Conservation (phyloP, 2,113 vertebrate species). For the Antechinus flavipes region DNA sequence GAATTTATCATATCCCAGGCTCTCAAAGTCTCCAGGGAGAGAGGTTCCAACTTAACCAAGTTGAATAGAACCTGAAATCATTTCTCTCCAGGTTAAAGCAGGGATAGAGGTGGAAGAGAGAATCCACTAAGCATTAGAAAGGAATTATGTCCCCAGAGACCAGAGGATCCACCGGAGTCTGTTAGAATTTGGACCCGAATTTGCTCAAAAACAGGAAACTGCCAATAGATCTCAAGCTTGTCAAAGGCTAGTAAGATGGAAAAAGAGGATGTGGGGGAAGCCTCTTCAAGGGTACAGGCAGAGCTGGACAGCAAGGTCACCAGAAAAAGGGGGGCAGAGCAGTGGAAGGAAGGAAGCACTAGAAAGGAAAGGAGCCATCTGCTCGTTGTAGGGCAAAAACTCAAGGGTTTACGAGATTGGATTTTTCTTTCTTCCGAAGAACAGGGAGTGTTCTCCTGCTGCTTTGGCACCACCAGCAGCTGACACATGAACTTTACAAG, state of each 20-base stretch:
- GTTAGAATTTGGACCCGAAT: background rate
- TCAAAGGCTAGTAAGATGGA: background rate
- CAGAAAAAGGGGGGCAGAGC: background rate
- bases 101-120: background rate
- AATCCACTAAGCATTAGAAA: background rate
- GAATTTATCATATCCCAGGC: background rate
- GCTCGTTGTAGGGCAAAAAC: background rate
- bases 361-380: background rate
- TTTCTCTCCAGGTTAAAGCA: background rate
- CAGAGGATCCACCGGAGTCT: background rate
- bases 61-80: background rate
- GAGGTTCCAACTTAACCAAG: background rate
- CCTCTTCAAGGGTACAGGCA: background rate
- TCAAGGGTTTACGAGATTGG: background rate
- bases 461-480: accelerated
- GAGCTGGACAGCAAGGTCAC: background rate
- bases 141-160: background rate
- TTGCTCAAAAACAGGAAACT: accelerated
- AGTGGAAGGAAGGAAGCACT: background rate
- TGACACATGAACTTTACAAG: background rate
- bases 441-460: background rate
- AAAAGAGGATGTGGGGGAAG: background rate
- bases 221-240: accelerated
- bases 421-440: background rate
- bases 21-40: background rate